Conservation (phyloP, 2,888 invertebrate species). For the Drosophila anomalata region DNA sequence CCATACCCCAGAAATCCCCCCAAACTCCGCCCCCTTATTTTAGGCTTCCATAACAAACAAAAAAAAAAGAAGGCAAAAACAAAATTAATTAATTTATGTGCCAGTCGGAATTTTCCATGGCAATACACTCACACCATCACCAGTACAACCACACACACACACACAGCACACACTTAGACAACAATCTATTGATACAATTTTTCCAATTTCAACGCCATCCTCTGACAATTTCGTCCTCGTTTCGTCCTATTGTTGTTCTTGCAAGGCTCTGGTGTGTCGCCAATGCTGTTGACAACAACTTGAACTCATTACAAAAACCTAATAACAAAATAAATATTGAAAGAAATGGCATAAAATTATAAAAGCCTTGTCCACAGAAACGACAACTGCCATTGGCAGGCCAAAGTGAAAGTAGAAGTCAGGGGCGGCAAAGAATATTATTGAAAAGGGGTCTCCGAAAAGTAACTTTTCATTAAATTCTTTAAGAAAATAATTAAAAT, state of each 20-base stretch:
- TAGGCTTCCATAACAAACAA: constrained; percentile 21
- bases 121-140: constrained; percentile 55
- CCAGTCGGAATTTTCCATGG: constrained; percentile 74
- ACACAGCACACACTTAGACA: constrained; percentile 26
- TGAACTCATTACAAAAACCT: constrained; percentile 79
- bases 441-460: neutral
- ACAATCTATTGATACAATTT: constrained; percentile 73
- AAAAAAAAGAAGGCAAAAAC: constrained; percentile 55
- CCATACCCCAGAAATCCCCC: neutral
- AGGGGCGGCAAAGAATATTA: neutral
- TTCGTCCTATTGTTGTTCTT: constrained; percentile 18
- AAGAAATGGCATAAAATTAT: constrained; percentile 80
- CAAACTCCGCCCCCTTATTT: neutral
- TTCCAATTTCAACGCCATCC: constrained; percentile 78
- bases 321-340: constrained; percentile 80
- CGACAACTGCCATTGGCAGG: constrained; percentile 68
- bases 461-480: too few species aligned
- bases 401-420: constrained; percentile 28
- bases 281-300: constrained; percentile 47
- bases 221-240: constrained; percentile 64
- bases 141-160: constrained; percentile 13
- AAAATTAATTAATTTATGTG: constrained; percentile 78
- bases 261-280: constrained; percentile 44
- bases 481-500: neutral
- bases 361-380: constrained; percentile 63